Percentiles rank a stretch among this genome's conserved stretches.
These are phyloP conservation scores for Spilosoma lubricipeda DNA, from an alignment of 2,888 invertebrate genomes.

Conservation along the genomic window DNA sequence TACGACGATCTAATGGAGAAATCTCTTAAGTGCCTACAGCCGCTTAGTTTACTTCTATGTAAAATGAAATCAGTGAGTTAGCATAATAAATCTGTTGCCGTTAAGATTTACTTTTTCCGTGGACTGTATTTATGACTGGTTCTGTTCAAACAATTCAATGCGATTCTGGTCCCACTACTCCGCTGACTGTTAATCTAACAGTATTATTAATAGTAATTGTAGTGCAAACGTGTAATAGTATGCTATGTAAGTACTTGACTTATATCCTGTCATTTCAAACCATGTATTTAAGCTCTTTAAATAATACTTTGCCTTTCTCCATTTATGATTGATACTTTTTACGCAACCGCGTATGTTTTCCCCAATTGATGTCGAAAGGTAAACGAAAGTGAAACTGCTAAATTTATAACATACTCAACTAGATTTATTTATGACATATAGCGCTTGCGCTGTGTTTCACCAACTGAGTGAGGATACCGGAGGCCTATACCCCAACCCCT, in stretches of 20 bases:
- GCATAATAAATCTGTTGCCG: conserved; percentile 24
- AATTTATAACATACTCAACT: not conserved
- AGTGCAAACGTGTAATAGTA: conserved; percentile 35
- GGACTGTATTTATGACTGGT: conserved; percentile 22
- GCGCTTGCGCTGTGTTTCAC: too few species aligned
- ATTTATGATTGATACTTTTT: conserved; percentile 10
- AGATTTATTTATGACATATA: not conserved
- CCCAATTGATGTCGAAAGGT: conserved; percentile 25
- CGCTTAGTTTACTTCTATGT: conserved; percentile 25
- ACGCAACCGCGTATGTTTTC: conserved; percentile 12
- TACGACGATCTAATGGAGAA: conserved; percentile 37
- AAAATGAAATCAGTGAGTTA: conserved; percentile 12
- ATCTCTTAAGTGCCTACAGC: conserved; percentile 33
- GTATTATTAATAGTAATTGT: conserved; percentile 59
- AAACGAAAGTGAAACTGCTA: conserved; percentile 32
- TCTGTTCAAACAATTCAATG: conserved; percentile 35
- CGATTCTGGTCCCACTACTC: conserved; percentile 45
- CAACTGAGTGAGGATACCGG: too few species aligned
- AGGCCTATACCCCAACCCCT: too few species aligned
- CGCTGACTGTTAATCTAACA: conserved; percentile 33
- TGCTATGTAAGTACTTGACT: conserved; percentile 45
- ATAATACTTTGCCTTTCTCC: conserved; percentile 29
- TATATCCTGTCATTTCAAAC: conserved; percentile 53
- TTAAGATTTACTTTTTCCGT: conserved; percentile 29
- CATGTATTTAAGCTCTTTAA: conserved; percentile 25